Evolutionary conservation across 2,797 vertebrate genomes (phyloP).

Genomic region (Platalea minor): DNA sequence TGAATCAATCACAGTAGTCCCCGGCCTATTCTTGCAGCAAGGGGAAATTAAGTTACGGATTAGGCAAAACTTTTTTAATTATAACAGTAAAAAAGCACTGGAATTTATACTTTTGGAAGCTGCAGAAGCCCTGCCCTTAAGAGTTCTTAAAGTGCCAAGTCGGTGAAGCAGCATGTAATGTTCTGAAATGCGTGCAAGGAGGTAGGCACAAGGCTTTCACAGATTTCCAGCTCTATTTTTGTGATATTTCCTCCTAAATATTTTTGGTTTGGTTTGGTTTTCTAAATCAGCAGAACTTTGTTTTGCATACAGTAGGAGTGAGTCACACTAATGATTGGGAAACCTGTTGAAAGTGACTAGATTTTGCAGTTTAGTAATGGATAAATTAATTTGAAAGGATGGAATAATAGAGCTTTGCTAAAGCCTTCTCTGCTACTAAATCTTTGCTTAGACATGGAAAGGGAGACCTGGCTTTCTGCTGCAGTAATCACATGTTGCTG

Average conservation of each 20-base stretch:
- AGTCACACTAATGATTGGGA: background rate
- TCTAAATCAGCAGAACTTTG: background rate
- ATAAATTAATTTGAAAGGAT: background rate
- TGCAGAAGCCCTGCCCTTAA: background rate
- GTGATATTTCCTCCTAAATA: background rate
- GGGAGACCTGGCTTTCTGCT: background rate
- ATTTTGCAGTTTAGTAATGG: background rate
- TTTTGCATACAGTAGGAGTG: background rate
- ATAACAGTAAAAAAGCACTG: background rate
- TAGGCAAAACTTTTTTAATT: background rate
- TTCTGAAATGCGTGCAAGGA: background rate
- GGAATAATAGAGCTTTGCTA: background rate
- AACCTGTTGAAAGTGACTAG: background rate
- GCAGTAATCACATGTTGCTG: rapidly evolving
- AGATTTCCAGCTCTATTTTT: background rate
- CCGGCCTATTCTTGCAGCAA: background rate
- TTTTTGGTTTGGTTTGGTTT: background rate
- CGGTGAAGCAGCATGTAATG: background rate
- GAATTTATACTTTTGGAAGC: background rate
- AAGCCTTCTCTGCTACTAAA: background rate
- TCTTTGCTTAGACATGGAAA: background rate
- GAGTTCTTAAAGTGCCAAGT: background rate
- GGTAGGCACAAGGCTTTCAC: background rate
- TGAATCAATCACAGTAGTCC: background rate
- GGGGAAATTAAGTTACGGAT: background rate